Conservation (phyloP, 2,113 vertebrate species). For the Ariopsis seemanni region DNA sequence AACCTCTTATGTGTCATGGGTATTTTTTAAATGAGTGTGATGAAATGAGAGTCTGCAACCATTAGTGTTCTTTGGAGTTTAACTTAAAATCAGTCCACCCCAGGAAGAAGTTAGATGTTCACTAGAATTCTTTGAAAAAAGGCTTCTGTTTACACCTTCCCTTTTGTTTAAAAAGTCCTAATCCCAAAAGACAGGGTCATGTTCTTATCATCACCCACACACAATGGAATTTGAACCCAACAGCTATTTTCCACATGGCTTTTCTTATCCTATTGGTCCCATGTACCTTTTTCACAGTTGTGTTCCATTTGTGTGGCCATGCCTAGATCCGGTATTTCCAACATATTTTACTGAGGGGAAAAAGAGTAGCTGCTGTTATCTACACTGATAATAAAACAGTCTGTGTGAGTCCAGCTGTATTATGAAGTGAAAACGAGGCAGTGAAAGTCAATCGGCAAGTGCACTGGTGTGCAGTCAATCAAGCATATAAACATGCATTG, state of each 20-base stretch:
- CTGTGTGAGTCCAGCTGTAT: slow-evolving; percentile 34
- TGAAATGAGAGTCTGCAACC: not conserved
- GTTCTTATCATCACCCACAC: slow-evolving; percentile 18
- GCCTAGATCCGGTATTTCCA: slow-evolving; percentile 47
- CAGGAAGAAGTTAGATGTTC: not conserved
- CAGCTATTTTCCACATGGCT: slow-evolving; percentile 27
- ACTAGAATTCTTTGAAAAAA: not conserved
- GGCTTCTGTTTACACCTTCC: not conserved
- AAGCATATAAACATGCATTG: not conserved
- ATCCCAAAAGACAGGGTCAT: slow-evolving; percentile 3
- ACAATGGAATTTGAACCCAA: slow-evolving; percentile 37
- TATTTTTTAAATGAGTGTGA: not conserved
- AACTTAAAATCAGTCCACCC: not conserved
- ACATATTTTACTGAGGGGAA: slow-evolving; percentile 37
- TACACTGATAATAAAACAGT: slow-evolving; percentile 43
- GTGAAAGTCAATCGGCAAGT: slow-evolving; percentile 1
- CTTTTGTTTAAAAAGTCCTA: not conserved
- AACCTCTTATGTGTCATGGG: not conserved
- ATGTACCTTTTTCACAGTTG: slow-evolving; percentile 10
- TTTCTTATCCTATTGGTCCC: slow-evolving; percentile 21
- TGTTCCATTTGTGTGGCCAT: slow-evolving; percentile 35
- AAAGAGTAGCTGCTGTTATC: slow-evolving; percentile 49
- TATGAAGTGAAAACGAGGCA: slow-evolving; percentile 34
- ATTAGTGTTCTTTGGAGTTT: not conserved
- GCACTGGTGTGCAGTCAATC: not conserved